Evolutionary conservation across 2,888 invertebrate species (phyloP).

Genomic region (Ophonus ardosiacus): DNA sequence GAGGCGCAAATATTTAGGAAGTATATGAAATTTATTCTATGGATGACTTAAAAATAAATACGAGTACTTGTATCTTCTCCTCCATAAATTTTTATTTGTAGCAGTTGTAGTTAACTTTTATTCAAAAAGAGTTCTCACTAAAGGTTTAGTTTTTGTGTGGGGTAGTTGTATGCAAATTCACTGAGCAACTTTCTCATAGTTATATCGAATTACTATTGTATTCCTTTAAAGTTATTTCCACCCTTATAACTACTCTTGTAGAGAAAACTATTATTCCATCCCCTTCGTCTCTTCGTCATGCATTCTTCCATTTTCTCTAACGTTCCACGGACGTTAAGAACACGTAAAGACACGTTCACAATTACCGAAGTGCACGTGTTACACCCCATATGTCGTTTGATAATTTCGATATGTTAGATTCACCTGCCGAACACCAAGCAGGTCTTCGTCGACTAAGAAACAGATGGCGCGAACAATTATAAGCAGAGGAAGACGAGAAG

Average conservation of each 20-base stretch:
- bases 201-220: constrained; percentile 20
- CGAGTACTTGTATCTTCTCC: too few relatives aligned
- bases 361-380: constrained; percentile 54
- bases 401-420: constrained; percentile 59
- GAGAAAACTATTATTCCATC: not conserved
- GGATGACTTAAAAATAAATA: too few relatives aligned
- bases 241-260: constrained; percentile 1
- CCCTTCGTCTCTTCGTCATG: not conserved
- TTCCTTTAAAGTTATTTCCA: constrained; percentile 18
- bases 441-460: not conserved
- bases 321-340: constrained; percentile 17
- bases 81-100: too few relatives aligned
- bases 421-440: constrained; percentile 43
- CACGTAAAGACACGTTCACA: constrained; percentile 8
- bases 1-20: too few relatives aligned
- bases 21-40: too few relatives aligned
- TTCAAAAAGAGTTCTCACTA: not conserved
- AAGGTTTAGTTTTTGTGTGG: not conserved
- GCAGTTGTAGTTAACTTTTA: not conserved
- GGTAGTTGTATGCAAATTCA: not conserved
- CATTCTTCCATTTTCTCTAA: not conserved
- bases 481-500: constrained; percentile 2
- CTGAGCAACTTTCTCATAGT: not conserved
- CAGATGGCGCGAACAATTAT: constrained; percentile 57
- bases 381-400: constrained; percentile 62